phyloP scores from a whole-genome alignment of 1,140 invertebrate species.

The Goniozus legneri region DNA sequence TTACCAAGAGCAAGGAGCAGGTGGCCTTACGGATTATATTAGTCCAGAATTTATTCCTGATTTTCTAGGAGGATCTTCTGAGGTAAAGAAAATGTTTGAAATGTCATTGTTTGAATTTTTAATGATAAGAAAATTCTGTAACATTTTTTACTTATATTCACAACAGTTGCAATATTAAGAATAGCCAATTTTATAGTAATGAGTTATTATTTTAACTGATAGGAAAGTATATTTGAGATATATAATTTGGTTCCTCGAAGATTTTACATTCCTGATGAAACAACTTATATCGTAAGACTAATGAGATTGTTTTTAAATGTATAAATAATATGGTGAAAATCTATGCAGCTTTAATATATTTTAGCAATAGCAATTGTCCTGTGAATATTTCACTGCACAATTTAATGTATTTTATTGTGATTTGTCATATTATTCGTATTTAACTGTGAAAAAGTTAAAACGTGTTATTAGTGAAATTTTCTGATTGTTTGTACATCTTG shows the following conservation, averaged over 20 bases:
- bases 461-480: too few species aligned
- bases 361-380: too few species aligned
- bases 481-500: too few species aligned
- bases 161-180: not conserved
- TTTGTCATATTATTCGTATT: too few species aligned
- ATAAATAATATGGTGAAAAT: too few species aligned
- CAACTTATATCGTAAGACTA: conserved; percentile 45
- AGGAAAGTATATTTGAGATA: conserved; percentile 47
- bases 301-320: too few species aligned
- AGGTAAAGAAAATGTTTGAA: conserved; percentile 59
- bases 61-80: conserved; percentile 85
- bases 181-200: too few species aligned
- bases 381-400: too few species aligned
- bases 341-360: too few species aligned
- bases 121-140: conserved; percentile 1
- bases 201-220: conserved; percentile 33
- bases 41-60: conserved; percentile 84
- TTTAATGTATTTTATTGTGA: too few species aligned
- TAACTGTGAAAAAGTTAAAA: too few species aligned
- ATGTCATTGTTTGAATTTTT: not conserved
- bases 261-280: conserved; percentile 50
- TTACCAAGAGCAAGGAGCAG: conserved; percentile 67
- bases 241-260: conserved; percentile 48
- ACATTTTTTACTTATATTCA: not conserved
- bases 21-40: conserved; percentile 84